phyloP scores from a whole-genome alignment of 2,888 invertebrate genomes.

The Pterostichus madidus region DNA sequence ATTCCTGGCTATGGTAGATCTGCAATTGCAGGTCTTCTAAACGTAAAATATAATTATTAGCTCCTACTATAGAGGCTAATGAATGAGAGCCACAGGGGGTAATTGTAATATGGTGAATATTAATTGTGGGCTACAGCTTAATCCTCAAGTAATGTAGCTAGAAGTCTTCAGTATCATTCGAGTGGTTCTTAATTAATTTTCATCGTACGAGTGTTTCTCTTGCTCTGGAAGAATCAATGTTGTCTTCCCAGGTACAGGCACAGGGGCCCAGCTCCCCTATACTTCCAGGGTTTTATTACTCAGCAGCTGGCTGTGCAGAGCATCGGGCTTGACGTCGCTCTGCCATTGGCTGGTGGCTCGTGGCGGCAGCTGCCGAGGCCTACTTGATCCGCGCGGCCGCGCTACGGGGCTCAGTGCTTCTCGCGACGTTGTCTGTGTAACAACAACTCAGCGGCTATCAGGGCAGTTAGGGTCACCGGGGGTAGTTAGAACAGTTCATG shows the following conservation, averaged over 20 bases:
- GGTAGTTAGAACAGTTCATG: constrained; percentile 44
- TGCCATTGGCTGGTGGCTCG: constrained; percentile 81
- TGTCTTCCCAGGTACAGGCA: constrained; percentile 67
- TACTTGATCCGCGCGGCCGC: constrained; percentile 68
- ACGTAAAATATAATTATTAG: no score
- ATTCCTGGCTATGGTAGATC: no score
- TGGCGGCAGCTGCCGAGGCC: constrained; percentile 76
- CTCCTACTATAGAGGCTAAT: no score
- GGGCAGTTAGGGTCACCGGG: background rate
- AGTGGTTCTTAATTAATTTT: no score
- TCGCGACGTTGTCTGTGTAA: background rate
- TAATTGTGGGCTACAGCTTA: no score
- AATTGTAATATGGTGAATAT: no score
- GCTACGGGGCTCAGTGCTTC: constrained; percentile 63
- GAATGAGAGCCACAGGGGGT: no score
- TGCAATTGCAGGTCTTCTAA: no score
- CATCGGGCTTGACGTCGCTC: constrained; percentile 80
- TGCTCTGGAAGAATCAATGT: no score
- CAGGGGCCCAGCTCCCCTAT: constrained; percentile 73
- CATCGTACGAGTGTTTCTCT: no score
- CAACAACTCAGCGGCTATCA: background rate
- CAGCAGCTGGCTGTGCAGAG: constrained; percentile 75
- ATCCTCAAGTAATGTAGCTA: no score
- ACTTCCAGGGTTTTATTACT: constrained; percentile 77
- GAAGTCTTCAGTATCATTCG: no score